Conservation (phyloP, 2,888 invertebrate genomes). For the Nemapogon koenigi region DNA sequence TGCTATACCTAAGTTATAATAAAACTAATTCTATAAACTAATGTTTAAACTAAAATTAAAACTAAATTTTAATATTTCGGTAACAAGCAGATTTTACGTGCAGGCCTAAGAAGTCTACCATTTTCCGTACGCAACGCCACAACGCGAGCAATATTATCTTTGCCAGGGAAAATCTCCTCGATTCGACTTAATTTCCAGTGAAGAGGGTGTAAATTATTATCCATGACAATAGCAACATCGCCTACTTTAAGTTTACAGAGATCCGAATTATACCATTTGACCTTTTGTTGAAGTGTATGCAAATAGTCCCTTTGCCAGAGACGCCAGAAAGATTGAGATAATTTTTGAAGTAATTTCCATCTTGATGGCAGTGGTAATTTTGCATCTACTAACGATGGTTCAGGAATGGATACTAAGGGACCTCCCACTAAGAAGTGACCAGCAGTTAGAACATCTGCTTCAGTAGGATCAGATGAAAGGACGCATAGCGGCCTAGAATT, state of each 20-base stretch:
- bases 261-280: conserved; percentile 13
- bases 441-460: conserved; percentile 13
- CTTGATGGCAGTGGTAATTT: neutral
- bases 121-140: conserved; percentile 12
- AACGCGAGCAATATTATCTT: conserved; percentile 13
- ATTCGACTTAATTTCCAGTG: conserved; percentile 12
- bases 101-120: no score
- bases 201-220: conserved; percentile 8
- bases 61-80: no score
- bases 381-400: neutral
- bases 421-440: conserved; percentile 18
- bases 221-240: conserved; percentile 10
- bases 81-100: no score
- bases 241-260: conserved; percentile 5
- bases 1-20: no score
- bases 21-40: no score
- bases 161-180: conserved; percentile 12
- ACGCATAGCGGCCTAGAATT: conserved; percentile 19
- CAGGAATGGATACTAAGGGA: conserved; percentile 12
- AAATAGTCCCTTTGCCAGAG: conserved; percentile 16
- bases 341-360: conserved; percentile 10
- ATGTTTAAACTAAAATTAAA: no score
- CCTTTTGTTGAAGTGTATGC: conserved; percentile 17
- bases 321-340: conserved; percentile 16
- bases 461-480: conserved; percentile 11